These are phyloP conservation scores for Nebria ingens DNA, from an alignment of 1,140 invertebrate genomes.

Conservation along the genomic window DNA sequence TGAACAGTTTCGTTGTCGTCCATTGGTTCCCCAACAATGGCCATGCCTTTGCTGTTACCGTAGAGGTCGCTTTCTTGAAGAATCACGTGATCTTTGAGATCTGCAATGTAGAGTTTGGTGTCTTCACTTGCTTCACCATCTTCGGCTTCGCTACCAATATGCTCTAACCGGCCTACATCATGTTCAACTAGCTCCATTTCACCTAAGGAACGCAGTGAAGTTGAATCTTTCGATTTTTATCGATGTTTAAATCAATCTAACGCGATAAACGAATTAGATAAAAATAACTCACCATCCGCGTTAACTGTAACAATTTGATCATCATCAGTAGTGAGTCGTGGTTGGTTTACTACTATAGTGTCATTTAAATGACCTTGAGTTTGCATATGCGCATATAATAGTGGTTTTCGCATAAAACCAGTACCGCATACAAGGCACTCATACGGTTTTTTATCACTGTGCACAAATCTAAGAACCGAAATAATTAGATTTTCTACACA, in stretches of 20 bases:
- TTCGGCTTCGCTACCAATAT: conserved; percentile 25
- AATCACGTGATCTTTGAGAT: conserved; percentile 44
- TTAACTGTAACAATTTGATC: conserved; percentile 38
- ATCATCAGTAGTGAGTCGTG: conserved; percentile 49
- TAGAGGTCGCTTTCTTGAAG: conserved; percentile 37
- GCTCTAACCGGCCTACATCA: conserved; percentile 17
- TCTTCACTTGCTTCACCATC: conserved; percentile 29
- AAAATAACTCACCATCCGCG: conserved; percentile 11
- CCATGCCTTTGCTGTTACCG: conserved; percentile 30
- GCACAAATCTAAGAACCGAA: conserved; percentile 45
- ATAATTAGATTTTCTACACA: too few relatives aligned
- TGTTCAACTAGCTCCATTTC: conserved; percentile 28
- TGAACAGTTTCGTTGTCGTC: conserved; percentile 30
- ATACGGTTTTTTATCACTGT: conserved; percentile 78
- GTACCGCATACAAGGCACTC: conserved; percentile 69
- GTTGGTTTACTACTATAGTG: conserved; percentile 69
- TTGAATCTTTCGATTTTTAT: neutral
- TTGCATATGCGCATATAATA: conserved; percentile 70
- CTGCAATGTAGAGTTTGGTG: conserved; percentile 43
- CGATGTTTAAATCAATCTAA: conserved; percentile 10
- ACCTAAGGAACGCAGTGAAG: conserved; percentile 26
- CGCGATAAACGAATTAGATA: conserved; percentile 16
- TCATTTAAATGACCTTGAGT: conserved; percentile 53
- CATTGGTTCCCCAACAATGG: conserved; percentile 31
- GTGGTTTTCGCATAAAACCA: conserved; percentile 74